Evolutionary conservation across 2,888 invertebrate genomes (phyloP), one percentile per base, ranked within the genome.

Genomic region (Amiota mariae): DNA sequence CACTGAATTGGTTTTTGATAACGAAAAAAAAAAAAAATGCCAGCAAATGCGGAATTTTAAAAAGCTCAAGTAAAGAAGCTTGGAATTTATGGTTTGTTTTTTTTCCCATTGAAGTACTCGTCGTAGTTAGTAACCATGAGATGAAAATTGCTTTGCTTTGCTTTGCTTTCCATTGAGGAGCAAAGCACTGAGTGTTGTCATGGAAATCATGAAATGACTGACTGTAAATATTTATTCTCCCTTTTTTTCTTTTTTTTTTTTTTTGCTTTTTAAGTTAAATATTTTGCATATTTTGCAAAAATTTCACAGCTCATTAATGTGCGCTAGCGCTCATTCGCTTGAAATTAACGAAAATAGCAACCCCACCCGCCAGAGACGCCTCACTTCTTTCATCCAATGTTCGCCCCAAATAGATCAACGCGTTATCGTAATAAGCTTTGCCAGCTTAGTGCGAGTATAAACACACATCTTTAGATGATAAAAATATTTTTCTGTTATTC

Each of bases 271-370:
- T 51, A n/a, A 51, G 12, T 51, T n/a, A 51, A 51, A 51, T 11
- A 51, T 59, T 59, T 18, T 59, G 18, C 20, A 59, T 59, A 59
- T 59, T 59, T 18, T 20, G 18, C 59, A 59, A 59, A 15, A 36
- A 59, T 59, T 15, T 18, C 59, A 59, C n/a, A 59, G 59, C 59
- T 59, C 59, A 59, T 59, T 59, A 59, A 59, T 18, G 59, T 20
- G 18, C 11, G 59, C 13, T 12, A 2, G 54, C 54, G 54, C 54
- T 51, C 8, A 6, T 36, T n/a, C 20, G 20, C 20, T 8, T 24
- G 20, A 59, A 59, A 59, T 59, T 59, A 59, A 20, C 12, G 4
- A 9, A 18, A 59, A 59, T 59, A 20, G 36, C 2, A 36, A 6
- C 36, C 36, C 59, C 59, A 8, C 20, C 6, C 59, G 15, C 20